phyloP scores from a whole-genome alignment of 1,140 invertebrate species.

The Lasioglossum baleicum region DNA sequence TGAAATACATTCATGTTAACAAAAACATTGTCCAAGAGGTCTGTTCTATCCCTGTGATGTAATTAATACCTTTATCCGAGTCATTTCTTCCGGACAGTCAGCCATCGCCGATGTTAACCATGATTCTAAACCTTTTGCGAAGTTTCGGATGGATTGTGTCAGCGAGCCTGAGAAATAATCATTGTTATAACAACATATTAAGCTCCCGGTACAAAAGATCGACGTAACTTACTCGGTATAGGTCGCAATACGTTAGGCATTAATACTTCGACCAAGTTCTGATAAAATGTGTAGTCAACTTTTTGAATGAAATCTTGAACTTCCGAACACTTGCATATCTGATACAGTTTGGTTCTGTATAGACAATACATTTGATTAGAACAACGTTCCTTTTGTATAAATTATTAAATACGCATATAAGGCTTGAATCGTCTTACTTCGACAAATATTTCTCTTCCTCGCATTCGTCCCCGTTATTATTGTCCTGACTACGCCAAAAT shows the following conservation, averaged over 20 bases:
- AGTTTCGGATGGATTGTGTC: conserved; percentile 96
- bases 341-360: conserved; percentile 82
- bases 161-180: conserved; percentile 84
- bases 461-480: conserved; percentile 87
- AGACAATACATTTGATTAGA: conserved; percentile 21
- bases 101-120: conserved; percentile 93
- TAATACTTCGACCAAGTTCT: conserved; percentile 96
- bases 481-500: conserved; percentile 93
- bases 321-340: conserved; percentile 81
- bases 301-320: conserved; percentile 87
- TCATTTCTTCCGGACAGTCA: conserved; percentile 91
- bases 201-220: neutral
- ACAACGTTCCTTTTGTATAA: neutral
- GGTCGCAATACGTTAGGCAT: conserved; percentile 97
- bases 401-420: conserved; percentile 15
- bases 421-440: conserved; percentile 78
- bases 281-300: conserved; percentile 97
- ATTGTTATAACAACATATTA: neutral
- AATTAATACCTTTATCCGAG: conserved; percentile 87
- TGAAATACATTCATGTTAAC: neutral
- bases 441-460: conserved; percentile 89
- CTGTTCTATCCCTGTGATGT: neutral
- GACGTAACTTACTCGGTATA: conserved; percentile 88
- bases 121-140: conserved; percentile 94
- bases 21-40: conserved; percentile 6